Evolutionary conservation across 2,797 vertebrate genomes (phyloP), one percentile per base, ranked within the genome.

Genomic region (Tachyglossus aculeatus): DNA sequence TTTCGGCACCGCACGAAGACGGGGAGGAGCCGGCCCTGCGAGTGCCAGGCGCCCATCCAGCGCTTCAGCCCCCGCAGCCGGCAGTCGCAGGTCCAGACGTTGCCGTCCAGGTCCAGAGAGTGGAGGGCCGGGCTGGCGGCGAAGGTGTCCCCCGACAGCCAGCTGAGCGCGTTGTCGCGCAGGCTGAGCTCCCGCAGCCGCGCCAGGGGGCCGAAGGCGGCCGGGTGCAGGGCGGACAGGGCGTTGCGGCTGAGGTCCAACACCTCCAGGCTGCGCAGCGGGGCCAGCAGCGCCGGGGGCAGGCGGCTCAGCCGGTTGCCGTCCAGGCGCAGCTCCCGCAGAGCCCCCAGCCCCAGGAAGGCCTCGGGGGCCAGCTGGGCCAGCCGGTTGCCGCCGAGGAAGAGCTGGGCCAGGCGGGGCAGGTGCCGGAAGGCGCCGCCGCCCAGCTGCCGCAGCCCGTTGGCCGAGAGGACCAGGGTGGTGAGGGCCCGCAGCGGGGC

Each of bases 31-130:
- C 95, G 96, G 31, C 96, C 96, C 73, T 94, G 93, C 12, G 95
- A 90, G 44, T 96, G 96, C 59, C 92, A 95, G 25, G 90, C 78
- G 3, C 90, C 94, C 91, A 98, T 93, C 97, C 97, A 98, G 57
- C 71, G 91, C 85, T 95, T 96, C 78, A 98, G 86, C 51, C 93
- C 93, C 8, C 93, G 88, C 41, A 98, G 88, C 34, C 89, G 92
- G 67, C 98, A 99, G 88, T 98, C 96, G 3, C 97, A 99, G 5
- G 90, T 96, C 98, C 98, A 99, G 82, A 94, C 92, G 14, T 99
- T 98, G 47, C 95, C 96, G 14, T 95, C 95, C 71, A 99, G 93
- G 77, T 98, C 95, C 66, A 99, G 76, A 62, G 95, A 90, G 67
- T 95, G 94, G 72, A 98, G 95, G 15, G 88, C 88, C 0, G 85